Evolutionary conservation across 2,113 vertebrate genomes (phyloP), one percentile per base, ranked within the genome.

Genomic region (Irena cyanogastra): DNA sequence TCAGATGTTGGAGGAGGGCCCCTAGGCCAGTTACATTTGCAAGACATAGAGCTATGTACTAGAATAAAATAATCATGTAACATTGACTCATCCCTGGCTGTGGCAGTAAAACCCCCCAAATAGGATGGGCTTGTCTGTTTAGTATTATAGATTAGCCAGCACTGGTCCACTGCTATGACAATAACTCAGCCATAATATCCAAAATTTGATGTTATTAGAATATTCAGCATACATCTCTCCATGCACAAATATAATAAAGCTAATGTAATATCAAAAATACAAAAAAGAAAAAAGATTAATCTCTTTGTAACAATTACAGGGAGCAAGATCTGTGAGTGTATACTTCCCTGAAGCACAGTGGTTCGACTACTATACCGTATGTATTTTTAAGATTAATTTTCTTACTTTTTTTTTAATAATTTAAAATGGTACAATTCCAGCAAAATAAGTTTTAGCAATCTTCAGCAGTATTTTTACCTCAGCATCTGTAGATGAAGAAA

Each of bases 331-430:
- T 41, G 93, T 97, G 90, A 60, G 71, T 56, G 85, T 97, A 3
- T 97, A 97, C 68, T 98, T 98, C 74, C 96, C 96, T 42, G 97
- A 97, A 72, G 96, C 97, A 68, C 13, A 52, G 9, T 98, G 97
- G 95, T 98, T 96, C 7, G 93, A 96, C 95, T 96, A 97, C 83
- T 90, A 97, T 30, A 96, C 80, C 0, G 94, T 97, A 94, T 8
- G 93, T 97, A 94, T 90, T 93, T 91, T 79, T 76, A 87, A 83
- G 52, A 81, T 77, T 83, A 35, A 23, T 3, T 79, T 87, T 94
- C 64, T 90, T 87, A 50, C 15, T 44, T 61, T 66, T 85, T 41
- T n/a, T 20, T 3, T 6, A 17, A 26, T 82, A 63, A 89, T 76
- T 75, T 69, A 2, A 63, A 69, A 77, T 30, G 7, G 22, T 90